phyloP scores from a whole-genome alignment of 2,113 vertebrate genomes.

The Dasyprocta punctata region DNA sequence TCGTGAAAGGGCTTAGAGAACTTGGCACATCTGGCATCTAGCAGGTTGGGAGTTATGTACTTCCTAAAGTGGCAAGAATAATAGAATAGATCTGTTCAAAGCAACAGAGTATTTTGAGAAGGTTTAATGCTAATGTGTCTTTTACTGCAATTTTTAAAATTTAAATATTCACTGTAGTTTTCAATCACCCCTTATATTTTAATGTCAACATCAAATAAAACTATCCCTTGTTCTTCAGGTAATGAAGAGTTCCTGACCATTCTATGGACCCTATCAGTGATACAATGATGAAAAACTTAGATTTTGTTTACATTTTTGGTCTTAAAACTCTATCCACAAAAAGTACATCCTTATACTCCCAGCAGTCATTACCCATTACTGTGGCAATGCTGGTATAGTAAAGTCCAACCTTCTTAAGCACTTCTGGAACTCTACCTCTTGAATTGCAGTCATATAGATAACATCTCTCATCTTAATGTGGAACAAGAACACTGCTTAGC shows the following conservation, averaged over 20 bases:
- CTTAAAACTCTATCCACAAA: background rate
- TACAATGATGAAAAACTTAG: background rate
- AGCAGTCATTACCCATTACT: background rate
- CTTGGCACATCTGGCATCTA: too few species aligned
- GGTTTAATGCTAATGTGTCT: background rate
- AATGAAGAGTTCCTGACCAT: background rate
- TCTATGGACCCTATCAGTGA: background rate
- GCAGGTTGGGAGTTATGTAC: too few species aligned
- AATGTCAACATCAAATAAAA: background rate
- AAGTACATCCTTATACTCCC: background rate
- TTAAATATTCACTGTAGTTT: background rate
- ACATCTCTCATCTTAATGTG: background rate
- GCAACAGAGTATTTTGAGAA: background rate
- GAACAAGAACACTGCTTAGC: background rate
- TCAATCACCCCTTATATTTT: background rate
- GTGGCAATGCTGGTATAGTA: background rate
- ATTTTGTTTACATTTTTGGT: background rate
- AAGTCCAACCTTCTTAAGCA: background rate
- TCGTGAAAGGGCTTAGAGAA: background rate
- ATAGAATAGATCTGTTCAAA: background rate
- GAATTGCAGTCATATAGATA: background rate
- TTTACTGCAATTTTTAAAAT: background rate
- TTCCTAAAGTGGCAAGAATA: background rate
- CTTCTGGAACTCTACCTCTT: background rate
- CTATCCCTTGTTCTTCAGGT: background rate